Evolutionary conservation across 1,140 invertebrate genomes (phyloP).

Genomic region (Drosophila ambigua): DNA sequence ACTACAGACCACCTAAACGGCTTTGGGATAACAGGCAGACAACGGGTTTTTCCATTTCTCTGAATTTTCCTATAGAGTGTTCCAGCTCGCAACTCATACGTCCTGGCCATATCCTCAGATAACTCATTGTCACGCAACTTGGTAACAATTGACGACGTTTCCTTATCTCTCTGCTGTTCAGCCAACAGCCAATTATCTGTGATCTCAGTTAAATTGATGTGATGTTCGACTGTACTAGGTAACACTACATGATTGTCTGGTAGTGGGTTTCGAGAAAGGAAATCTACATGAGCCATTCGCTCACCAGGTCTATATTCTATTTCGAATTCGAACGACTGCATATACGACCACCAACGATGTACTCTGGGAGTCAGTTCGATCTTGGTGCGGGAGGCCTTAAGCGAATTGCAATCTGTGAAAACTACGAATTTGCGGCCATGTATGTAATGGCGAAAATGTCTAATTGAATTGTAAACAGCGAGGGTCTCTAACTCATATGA

Average conservation of each 20-base stretch:
- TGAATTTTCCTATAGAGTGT: constrained; percentile 1
- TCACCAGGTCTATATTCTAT: constrained; percentile 24
- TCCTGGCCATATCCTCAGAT: too few relatives aligned
- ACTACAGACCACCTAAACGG: constrained; percentile 18
- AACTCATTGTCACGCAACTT: too few relatives aligned
- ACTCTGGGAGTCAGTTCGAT: constrained; percentile 24
- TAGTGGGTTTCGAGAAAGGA: constrained; percentile 13
- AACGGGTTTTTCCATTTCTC: constrained; percentile 2
- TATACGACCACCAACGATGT: constrained; percentile 27
- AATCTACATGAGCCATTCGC: constrained; percentile 23
- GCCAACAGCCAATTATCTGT: too few relatives aligned
- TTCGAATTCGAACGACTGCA: constrained; percentile 23
- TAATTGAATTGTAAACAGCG: constrained; percentile 22
- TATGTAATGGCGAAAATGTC: constrained; percentile 31
- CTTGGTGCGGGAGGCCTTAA: constrained; percentile 17
- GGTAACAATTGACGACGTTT: too few relatives aligned
- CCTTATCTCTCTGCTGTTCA: too few relatives aligned
- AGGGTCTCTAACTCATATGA: constrained; percentile 26
- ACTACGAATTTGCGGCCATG: constrained; percentile 23
- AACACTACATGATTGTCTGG: too few relatives aligned
- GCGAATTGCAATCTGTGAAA: constrained; percentile 13
- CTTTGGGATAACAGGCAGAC: constrained; percentile 7
- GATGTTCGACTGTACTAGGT: too few relatives aligned
- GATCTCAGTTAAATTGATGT: too few relatives aligned
- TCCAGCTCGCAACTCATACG: too few relatives aligned